A percentile compares a stretch with the other conserved stretches of the same genome.
phyloP scores from a whole-genome alignment of 2,797 vertebrate genomes.

The Clamator glandarius region DNA sequence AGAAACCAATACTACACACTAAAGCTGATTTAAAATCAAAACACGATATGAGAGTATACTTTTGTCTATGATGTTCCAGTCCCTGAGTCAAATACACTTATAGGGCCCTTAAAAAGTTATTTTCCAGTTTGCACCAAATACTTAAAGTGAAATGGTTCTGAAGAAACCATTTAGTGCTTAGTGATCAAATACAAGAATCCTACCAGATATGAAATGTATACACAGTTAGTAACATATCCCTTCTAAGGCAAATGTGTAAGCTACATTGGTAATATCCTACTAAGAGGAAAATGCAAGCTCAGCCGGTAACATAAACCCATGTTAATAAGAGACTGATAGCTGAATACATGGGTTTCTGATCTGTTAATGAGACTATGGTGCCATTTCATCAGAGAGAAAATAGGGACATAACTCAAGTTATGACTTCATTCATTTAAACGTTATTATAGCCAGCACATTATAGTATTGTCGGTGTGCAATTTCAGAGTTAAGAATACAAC shows the following conservation, averaged over 20 bases:
- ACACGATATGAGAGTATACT: slow-evolving; percentile 42
- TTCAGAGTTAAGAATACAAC: not conserved
- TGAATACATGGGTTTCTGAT: not conserved
- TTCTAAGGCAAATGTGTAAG: not conserved
- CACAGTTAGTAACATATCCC: not conserved
- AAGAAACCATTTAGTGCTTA: not conserved
- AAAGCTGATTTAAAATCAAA: slow-evolving; percentile 72
- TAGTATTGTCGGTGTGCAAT: not conserved
- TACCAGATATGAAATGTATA: not conserved
- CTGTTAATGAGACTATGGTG: not conserved
- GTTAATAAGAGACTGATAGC: not conserved
- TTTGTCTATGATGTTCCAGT: slow-evolving; percentile 19
- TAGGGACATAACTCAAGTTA: not conserved
- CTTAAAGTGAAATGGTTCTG: not conserved
- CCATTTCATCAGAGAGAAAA: not conserved
- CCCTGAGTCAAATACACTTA: slow-evolving; percentile 3
- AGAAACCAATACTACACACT: slow-evolving; percentile 74
- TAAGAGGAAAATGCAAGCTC: not conserved
- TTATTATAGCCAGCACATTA: not conserved
- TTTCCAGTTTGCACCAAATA: not conserved
- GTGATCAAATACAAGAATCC: not conserved
- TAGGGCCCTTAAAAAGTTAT: not conserved
- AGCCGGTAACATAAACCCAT: not conserved
- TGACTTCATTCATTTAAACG: not conserved
- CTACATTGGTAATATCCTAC: not conserved